These are phyloP conservation scores for Sphaerophoria taeniata DNA, from an alignment of 2,888 invertebrate genomes.

Conservation along the genomic window DNA sequence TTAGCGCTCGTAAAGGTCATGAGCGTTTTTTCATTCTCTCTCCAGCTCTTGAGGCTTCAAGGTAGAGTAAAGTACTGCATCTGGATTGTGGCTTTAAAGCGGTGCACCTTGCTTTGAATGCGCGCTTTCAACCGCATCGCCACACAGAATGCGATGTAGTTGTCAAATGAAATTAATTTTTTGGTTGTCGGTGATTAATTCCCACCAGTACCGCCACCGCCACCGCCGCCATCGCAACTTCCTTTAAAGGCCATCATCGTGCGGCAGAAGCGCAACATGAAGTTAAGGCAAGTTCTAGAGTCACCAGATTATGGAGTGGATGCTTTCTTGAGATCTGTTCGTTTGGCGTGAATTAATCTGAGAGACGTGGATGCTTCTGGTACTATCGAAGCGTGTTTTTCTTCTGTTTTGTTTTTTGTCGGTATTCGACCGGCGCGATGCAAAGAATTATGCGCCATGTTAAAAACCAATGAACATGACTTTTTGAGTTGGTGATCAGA, in stretches of 20 bases:
- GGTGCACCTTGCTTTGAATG: conserved; percentile 68
- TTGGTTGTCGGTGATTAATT: conserved; percentile 74
- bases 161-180: conserved; percentile 75
- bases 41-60: background rate
- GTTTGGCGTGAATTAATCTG: conserved; percentile 70
- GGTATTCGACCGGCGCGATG: conserved; percentile 22
- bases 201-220: conserved; percentile 39
- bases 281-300: conserved; percentile 39
- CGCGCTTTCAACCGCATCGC: conserved; percentile 51
- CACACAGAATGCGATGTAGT: conserved; percentile 71
- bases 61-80: background rate
- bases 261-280: conserved; percentile 48
- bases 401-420: background rate
- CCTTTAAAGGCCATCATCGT: conserved; percentile 63
- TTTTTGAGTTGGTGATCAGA: conserved; percentile 57
- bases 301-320: background rate
- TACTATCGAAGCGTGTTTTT: conserved; percentile 14
- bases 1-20: conserved; percentile 72
- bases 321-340: conserved; percentile 34
- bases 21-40: conserved; percentile 38
- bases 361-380: conserved; percentile 53
- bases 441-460: conserved; percentile 70
- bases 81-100: conserved; percentile 17
- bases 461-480: conserved; percentile 65
- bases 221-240: conserved; percentile 20